Percentiles rank a stretch among this genome's conserved stretches.
Evolutionary conservation across 2,797 vertebrate genomes (phyloP).

Genomic region (Miichthys miiuy): DNA sequence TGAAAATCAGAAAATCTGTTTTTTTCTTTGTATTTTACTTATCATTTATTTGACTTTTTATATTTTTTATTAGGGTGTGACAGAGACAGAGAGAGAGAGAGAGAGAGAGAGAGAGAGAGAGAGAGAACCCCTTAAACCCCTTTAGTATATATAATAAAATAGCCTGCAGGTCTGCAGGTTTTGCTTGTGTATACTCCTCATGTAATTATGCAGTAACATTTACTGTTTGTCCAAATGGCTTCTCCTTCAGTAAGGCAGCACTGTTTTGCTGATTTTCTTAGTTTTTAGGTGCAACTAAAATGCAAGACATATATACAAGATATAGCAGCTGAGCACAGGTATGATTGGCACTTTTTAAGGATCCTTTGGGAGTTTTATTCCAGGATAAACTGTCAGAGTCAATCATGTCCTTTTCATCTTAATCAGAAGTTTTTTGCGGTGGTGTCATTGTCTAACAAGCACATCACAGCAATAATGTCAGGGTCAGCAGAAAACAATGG

Average conservation of each 20-base stretch:
- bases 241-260: not conserved
- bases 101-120: not conserved
- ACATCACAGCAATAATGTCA: constrained; percentile 26
- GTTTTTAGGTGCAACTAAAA: not conserved
- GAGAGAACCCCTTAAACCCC: too few relatives aligned
- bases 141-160: not conserved
- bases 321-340: not conserved
- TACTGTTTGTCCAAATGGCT: constrained; percentile 14
- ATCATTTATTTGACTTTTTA: not conserved
- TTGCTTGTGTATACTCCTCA: constrained; percentile 1
- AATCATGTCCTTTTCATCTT: constrained; percentile 6
- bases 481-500: constrained; percentile 38
- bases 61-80: not conserved
- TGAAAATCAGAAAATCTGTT: not conserved
- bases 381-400: not conserved
- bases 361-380: constrained; percentile 14
- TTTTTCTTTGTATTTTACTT: too few relatives aligned
- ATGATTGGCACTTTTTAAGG: constrained; percentile 1
- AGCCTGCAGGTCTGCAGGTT: not conserved
- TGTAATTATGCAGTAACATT: not conserved
- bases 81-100: not conserved
- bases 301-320: not conserved
- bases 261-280: not conserved
- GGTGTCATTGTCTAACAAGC: constrained; percentile 13
- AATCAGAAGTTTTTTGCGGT: constrained; percentile 6